Base-by-base conservation (phyloP, 2,888 invertebrate species). In the Eupithecia subumbrata region DNA sequence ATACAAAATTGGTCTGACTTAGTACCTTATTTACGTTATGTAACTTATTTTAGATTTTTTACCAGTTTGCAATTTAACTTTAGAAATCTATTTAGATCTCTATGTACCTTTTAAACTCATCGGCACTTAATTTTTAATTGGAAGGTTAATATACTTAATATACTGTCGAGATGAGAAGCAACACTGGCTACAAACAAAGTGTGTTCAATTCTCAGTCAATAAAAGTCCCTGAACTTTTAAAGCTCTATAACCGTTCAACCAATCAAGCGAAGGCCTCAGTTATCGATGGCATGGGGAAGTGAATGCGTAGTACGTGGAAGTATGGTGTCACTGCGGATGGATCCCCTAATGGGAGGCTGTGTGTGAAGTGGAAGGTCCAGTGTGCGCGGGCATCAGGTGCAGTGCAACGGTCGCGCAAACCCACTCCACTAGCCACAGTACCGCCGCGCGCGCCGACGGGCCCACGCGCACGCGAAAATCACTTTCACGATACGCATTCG, bases 381-480 rank as follows among this genome's bases (percentile, higher is more conserved):
- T 83, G 85, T 86, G 88, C 84, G 87, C 86, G 87, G 86, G 82
- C 84, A 87, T 91, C 91, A 92, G 91, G 93, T 92, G 93, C 92
- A 90, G 93, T 92, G 93, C 93, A 91, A 90, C 86, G 92, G 85
- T 86, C 91, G 88, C 80, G 81, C 79, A 78, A 83, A 80, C 76
- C 52, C 85, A 83, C 91, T 93, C 64, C 85, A 83, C 91, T 93
- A 93, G 74, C 64, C 85, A 83, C 91, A 93, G 93, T 92, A 89
- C 89, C 89, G 87, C 87, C 89, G 91, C 93, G 94, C 90, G 91
- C 92, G 89, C 89, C 90, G 91, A 77, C 88, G 86, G 84, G 87
- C 90, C 90, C 89, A 92, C 93, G 92, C 94, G 94, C 91, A 88
- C 87, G 92, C 91, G 88, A 91, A 91, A 84, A 85, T 82, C 87